Base-by-base conservation (phyloP, 2,113 vertebrate genomes). In the Zosterops japonicus region DNA sequence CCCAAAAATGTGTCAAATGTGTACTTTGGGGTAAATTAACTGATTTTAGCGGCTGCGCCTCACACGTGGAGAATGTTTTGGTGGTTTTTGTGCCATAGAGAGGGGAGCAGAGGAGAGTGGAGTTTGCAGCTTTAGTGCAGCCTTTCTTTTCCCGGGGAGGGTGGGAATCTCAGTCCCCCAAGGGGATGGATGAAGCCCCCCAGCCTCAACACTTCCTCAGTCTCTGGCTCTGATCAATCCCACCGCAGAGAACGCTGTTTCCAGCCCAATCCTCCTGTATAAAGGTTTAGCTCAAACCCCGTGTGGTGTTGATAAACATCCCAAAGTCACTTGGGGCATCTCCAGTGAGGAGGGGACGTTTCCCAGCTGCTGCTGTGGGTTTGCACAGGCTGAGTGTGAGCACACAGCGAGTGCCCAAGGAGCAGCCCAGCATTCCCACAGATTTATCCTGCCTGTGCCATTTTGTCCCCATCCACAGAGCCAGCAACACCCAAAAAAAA, bases 201-300 rank as follows among this genome's bases (percentile, higher is more conserved):
- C 77, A 81, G 4, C 59, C n/a, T 59, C 88, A 17, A 27, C 25
- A 31, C 50, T 39, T 16, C 41, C 57, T 82, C 76, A 8, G 0
- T 3, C 44, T 39, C 87, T 41, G 67, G 5, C 52, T 92, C 83
- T 59, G 52, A 47, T 46, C 85, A 67, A 5, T 23, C 29, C 50
- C 5, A 1, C 44, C 1, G 0, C 20, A 74, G 61, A 77, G 39
- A 56, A n/a, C 0, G 0, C 8, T 3, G 11, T 19, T 74, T 70
- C 65, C 74, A 88, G 86, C 67, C 93, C 60, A 46, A 76, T 15
- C 68, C 31, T 83, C 10, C 2, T 1, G 2, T 1, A 4, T 3
- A 16, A 59, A 77, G 52, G 24, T 49, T 60, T 7, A 56, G 46
- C 90, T 69, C 79, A 49, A 64, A 18, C 42, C 31, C 70, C 2